Evolutionary conservation across 2,888 invertebrate species (phyloP), one percentile per base, ranked within the genome.

Genomic region (Diaphora mendica): DNA sequence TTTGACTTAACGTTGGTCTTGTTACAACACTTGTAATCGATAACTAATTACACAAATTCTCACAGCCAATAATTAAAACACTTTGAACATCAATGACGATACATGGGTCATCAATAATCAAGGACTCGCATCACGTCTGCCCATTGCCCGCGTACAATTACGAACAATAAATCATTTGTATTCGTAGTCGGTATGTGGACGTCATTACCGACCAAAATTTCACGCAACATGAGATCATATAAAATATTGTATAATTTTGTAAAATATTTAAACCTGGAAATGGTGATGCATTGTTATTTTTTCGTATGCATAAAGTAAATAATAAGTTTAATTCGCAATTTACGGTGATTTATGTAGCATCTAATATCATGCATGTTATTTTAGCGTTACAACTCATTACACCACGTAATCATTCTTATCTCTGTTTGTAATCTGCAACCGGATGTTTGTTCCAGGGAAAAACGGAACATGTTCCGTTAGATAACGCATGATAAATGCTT

Each of bases 101-200:
- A 73, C 72, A 79, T 79, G 68, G 72, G 72, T 77, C 82, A 82
- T 84, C 86, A 87, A 84, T 86, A 87, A 89, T 87, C 86, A 86
- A 72, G 73, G 42, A 78, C 64, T 74, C 82, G 42, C 73, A 73
- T 80, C 85, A 85, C 83, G 86, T 78, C 51, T 72, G 68, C 44
- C 44, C 71, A 70, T 69, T 75, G 68, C 64, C 64, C 70, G 59
- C 72, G 74, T 79, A 82, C 85, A 87, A 86, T 89, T 86, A 87
- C 82, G 72, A 72, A 74, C 79, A 73, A 83, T 81, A 82, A 84
- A 86, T 88, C 82, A 90, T 90, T 89, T 82, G 84, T 87, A 89
- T 90, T 88, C 89, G 75, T 71, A 79, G 75, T 79, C 77, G 71
- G 83, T 79, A 77, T 75, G 70, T 73, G 74, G 48, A 64, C 79